Base-by-base conservation (phyloP, 2,888 invertebrate species). In the Himalopsyche kuldschensis region DNA sequence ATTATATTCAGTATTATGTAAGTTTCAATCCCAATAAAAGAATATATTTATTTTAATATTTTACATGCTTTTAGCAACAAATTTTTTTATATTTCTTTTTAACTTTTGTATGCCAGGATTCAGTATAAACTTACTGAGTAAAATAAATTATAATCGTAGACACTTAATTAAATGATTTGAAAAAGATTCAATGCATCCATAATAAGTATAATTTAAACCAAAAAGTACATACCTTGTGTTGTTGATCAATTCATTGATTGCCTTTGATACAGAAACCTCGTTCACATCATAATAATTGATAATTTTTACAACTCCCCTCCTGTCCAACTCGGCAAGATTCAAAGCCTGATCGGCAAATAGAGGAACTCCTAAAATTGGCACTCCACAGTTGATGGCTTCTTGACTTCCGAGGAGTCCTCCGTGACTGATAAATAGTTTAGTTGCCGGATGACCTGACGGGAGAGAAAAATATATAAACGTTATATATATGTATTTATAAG, bases 381-480 rank as follows among this genome's bases (percentile, higher is more conserved):
- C 91, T 0, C 91, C 93, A 86, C 92, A 92, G 35, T 92, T 92
- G 30, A 92, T 92, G 0, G 93, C 92, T 87, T 94, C 94, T 87
- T 93, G 93, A 0, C 93, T 92, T 75, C 93, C 93, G 83, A 93
- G 90, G 63, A 93, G 89, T 5, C 94, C 94, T 5, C 94, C 94
- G 88, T 94, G 94, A 0, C 93, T 93, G 88, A 94, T 92, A 87
- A 94, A 94, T 81, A 93, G 87, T 86, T 90, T 91, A 0, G 92
- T 90, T 85, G 93, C 92, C 2, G 91, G 91, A 86, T 94, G 93
- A 88, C 92, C 92, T 92, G 88, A 77, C 83, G 86, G 79, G 3
- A 55, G 15, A 6, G 1, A 55, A 55, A 3, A 55, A 55, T 15
- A 15, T 41, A 8, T 41, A 41, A 41, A 41, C 15, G n/a, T n/a